phyloP scores from a whole-genome alignment of 2,113 vertebrate species.

The Deroptyus accipitrinus region DNA sequence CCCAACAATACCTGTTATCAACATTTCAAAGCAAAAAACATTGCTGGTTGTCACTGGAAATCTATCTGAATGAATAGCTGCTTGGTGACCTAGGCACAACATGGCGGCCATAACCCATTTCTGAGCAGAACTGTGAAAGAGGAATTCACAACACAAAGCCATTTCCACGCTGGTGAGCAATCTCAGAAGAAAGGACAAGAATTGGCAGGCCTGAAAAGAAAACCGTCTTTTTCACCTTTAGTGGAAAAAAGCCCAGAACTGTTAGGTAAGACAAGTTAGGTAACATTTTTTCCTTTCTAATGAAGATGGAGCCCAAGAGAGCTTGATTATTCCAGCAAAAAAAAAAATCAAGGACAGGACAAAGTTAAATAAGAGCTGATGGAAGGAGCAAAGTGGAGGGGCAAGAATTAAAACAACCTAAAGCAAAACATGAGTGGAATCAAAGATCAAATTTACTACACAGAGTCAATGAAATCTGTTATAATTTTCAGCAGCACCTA shows the following conservation, averaged over 20 bases:
- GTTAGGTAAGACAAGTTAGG: conserved; percentile 27
- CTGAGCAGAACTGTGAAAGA: conserved; percentile 8
- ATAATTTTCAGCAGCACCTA: neutral
- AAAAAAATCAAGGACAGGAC: neutral
- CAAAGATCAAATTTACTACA: neutral
- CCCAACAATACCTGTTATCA: neutral
- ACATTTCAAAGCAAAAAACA: neutral
- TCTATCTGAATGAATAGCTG: neutral
- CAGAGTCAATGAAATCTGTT: neutral
- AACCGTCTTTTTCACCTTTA: neutral
- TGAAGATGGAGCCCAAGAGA: neutral
- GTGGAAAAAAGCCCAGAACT: neutral
- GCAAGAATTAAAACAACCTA: neutral
- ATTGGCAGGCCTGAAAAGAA: conserved; percentile 30
- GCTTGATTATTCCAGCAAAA: neutral
- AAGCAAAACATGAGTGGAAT: neutral
- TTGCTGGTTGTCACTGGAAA: neutral
- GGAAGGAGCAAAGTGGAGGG: neutral
- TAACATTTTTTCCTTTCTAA: conserved; percentile 24
- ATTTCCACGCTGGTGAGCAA: neutral
- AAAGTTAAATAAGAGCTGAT: neutral
- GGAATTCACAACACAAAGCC: conserved; percentile 1
- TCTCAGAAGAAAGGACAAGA: conserved; percentile 43
- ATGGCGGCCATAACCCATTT: neutral
- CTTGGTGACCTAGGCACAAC: neutral